phyloP scores from a whole-genome alignment of 1,140 invertebrate species.

The Sitophilus oryzae region DNA sequence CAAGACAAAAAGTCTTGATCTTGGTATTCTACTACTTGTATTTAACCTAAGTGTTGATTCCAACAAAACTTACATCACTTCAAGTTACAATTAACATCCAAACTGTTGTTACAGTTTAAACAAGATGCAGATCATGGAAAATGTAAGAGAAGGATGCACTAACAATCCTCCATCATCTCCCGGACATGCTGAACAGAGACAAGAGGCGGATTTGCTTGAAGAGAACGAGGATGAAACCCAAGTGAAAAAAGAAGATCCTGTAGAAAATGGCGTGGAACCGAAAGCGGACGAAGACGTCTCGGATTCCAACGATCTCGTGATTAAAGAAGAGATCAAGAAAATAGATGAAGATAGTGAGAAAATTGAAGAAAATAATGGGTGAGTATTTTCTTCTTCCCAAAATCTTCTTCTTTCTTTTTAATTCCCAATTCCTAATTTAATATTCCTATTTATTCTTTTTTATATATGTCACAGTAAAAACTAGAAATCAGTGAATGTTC shows the following conservation, averaged over 20 bases:
- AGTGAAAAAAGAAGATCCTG: constrained; percentile 4
- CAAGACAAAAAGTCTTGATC: too few species aligned
- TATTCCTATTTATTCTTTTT: too few species aligned
- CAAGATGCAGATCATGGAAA: constrained; percentile 46
- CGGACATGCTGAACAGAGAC: constrained; percentile 39
- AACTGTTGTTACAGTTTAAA: constrained; percentile 40
- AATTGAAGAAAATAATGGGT: too few species aligned
- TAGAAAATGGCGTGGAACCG: constrained; percentile 13
- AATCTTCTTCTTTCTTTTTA: too few species aligned
- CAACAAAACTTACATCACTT: too few species aligned
- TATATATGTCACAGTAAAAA: too few species aligned
- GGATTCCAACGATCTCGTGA: constrained; percentile 8
- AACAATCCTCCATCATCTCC: constrained; percentile 41
- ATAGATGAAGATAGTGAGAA: too few species aligned
- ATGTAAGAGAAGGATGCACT: constrained; percentile 40
- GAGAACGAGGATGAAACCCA: constrained; percentile 16
- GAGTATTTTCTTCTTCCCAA: too few species aligned
- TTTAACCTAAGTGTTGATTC: too few species aligned
- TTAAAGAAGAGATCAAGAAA: constrained; percentile 19
- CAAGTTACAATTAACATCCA: not conserved
- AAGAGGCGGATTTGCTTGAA: constrained; percentile 6
- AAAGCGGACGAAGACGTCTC: not conserved
- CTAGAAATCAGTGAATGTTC: too few species aligned
- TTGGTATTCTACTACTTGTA: too few species aligned
- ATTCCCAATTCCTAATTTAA: too few species aligned